Base-by-base conservation (phyloP, 2,797 vertebrate genomes). In the Rhadinocentrus ornatus region DNA sequence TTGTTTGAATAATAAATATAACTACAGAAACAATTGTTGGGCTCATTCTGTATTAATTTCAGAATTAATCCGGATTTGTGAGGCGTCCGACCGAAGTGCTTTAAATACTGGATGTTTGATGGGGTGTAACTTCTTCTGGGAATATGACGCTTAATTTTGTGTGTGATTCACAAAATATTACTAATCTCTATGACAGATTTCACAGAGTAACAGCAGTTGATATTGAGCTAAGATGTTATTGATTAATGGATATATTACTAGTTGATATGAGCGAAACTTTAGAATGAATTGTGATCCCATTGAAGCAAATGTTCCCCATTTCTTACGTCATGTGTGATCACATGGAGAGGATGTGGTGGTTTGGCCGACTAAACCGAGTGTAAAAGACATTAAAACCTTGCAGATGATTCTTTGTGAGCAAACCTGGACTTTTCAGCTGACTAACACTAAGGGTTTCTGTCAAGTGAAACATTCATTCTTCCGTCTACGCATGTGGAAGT, bases 401-500 rank as follows among this genome's bases (percentile, higher is more conserved):
- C 37, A 37, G 27, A 11, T 69, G 27, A 62, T 9, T 37, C n/a
- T 53, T 6, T 26, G 35, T 72, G 66, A 77, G 58, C 50, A 69
- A 71, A 61, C 18, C 4, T 0, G 7, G 50, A 59, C 52, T 83
- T 66, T 74, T 26, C 50, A 70, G 22, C 54, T 57, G 66, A 78
- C 26, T 37, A 73, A 78, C 15, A 26, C 56, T 48, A n/a, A 35
- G 4, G 22, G 2, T 58, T 57, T 20, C n/a, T 50, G 31, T 6
- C 24, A 29, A 37, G 4, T 57, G 34, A 71, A 50, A 41, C 34
- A 55, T 20, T 56, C 31, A 31, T 34, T 39, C 22, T 15, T 75
- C n/a, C 22, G 26, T 70, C 31, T 18, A 52, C 22, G 32, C 63
- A 22, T 7, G 1, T 48, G 44, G 31, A 57, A 4, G 69, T 64